phyloP scores from a whole-genome alignment of 2,888 invertebrate species.

The Anoplius nigerrimus region DNA sequence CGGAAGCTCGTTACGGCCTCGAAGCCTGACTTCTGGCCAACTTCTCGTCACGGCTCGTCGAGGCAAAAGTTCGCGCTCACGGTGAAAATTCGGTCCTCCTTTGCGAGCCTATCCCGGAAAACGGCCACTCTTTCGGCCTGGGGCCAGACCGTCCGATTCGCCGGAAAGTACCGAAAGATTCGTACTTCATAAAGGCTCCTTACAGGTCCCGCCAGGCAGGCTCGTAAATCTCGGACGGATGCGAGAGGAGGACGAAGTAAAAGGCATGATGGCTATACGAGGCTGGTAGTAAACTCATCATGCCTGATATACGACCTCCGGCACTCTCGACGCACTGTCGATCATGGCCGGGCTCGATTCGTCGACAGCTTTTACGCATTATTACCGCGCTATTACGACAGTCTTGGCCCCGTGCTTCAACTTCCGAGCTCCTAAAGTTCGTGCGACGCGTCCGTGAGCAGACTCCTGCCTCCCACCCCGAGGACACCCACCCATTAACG shows the following conservation, averaged over 20 bases:
- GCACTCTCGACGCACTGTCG: constrained; percentile 15
- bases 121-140: neutral
- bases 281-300: constrained; percentile 65
- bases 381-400: constrained; percentile 30
- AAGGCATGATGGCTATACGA: constrained; percentile 63
- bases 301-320: constrained; percentile 47
- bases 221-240: constrained; percentile 59
- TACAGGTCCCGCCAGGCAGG: constrained; percentile 27
- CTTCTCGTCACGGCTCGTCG: constrained; percentile 47
- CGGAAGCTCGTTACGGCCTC: constrained; percentile 38
- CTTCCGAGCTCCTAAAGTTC: no score
- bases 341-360: constrained; percentile 31
- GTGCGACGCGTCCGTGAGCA: no score
- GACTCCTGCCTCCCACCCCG: no score
- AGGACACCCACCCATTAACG: no score
- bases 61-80: neutral
- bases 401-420: no score
- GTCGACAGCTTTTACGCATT: constrained; percentile 39
- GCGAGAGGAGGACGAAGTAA: constrained; percentile 58
- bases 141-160: neutral
- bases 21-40: constrained; percentile 52
- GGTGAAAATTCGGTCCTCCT: no score
- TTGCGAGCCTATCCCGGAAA: neutral
- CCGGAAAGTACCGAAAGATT: constrained; percentile 24
- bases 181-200: constrained; percentile 25